Evolutionary conservation across 2,797 vertebrate species (phyloP), one percentile per base, ranked within the genome.

Genomic region (Craterocephalus amniculus): DNA sequence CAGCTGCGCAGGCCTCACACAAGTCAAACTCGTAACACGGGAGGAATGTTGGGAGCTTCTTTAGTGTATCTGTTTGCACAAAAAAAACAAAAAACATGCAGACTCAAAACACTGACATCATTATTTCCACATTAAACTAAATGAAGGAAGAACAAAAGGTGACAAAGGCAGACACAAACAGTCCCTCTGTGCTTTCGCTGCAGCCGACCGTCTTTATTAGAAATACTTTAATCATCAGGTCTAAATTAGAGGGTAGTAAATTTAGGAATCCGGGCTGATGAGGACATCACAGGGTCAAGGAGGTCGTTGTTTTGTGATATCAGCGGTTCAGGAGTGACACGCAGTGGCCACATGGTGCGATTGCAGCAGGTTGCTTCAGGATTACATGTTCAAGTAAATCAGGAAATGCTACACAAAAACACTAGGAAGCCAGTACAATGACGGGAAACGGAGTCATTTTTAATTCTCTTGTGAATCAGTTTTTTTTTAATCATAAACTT

Each of bases 221-320:
- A 70, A 62, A 43, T n/a, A 64, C 65, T 22, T 72, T 67, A 58
- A 66, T 56, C 38, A 56, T 75, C 80, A 67, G 57, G 67, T 80
- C 75, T 84, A 89, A 86, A 87, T 74, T 82, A 83, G 12, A 55
- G 69, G 13, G 48, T 62, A 43, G 66, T 81, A 83, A 72, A 88
- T 80, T 91, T 83, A 56, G 67, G 74, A 84, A 76, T 63, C 61
- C 10, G 22, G 45, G 67, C 79, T 29, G 40, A 79, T 87, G 49
- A 22, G 79, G n/a, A 74, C 66, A 54, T 18, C 9, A 58, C 48
- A 3, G 64, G 91, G 87, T 91, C 89, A 84, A 27, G 3, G 80
- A 79, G 91, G 90, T 83, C 70, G 49, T 62, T 8, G 14, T 56
- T 20, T 9, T 43, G 0, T 20, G 10, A 27, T 1, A 27, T 51